phyloP scores from a whole-genome alignment of 1,140 invertebrate genomes.

The Drosophila trapezifrons region DNA sequence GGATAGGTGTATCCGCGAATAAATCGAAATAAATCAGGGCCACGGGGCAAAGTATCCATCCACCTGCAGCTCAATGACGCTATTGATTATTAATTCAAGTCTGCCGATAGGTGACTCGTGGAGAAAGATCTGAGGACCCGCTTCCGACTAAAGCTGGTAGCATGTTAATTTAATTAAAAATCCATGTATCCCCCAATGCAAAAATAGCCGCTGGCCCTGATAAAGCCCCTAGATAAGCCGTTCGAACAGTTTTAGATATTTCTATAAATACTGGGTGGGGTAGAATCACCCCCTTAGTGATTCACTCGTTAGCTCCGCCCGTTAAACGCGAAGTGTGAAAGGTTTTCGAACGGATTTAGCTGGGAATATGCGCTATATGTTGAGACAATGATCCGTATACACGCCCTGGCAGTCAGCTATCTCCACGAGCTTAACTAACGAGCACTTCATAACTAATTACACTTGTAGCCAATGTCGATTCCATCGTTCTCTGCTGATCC shows the following conservation, averaged over 20 bases:
- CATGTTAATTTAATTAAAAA: conserved; percentile 65
- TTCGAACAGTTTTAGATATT: conserved; percentile 32
- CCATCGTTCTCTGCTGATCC: conserved; percentile 36
- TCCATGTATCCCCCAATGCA: conserved; percentile 35
- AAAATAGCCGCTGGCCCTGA: conserved; percentile 36
- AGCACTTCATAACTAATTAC: conserved; percentile 29
- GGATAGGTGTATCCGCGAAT: conserved; percentile 13
- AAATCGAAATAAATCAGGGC: conserved; percentile 7
- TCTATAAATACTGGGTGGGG: conserved; percentile 31
- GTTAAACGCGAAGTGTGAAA: not conserved
- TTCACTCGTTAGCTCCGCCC: conserved; percentile 6
- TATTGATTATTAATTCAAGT: conserved; percentile 51
- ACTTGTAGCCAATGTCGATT: conserved; percentile 40
- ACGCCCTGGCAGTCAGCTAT: not conserved
- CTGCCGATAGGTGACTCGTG: conserved; percentile 22
- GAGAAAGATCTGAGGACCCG: conserved; percentile 39
- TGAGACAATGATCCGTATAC: not conserved
- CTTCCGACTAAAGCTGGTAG: conserved; percentile 19
- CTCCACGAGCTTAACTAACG: conserved; percentile 20
- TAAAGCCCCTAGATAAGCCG: conserved; percentile 29
- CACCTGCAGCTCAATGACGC: conserved; percentile 33
- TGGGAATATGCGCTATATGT: not conserved
- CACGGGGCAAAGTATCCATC: conserved; percentile 25
- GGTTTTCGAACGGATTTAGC: not conserved
- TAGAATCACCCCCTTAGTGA: conserved; percentile 21